Conservation (phyloP, 1,140 invertebrate species). For the Diachasmimorpha longicaudata region DNA sequence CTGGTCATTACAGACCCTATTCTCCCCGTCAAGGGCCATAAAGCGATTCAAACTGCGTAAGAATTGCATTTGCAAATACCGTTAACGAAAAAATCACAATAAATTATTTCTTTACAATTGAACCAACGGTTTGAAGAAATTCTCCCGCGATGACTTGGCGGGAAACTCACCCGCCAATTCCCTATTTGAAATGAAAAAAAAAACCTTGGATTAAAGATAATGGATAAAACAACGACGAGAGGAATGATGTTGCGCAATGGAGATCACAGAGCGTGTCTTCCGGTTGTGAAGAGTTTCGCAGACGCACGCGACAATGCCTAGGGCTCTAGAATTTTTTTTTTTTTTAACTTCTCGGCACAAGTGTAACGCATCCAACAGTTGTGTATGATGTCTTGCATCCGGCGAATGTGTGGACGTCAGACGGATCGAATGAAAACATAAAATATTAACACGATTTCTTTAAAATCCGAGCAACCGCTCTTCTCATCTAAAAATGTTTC, state of each 20-base stretch:
- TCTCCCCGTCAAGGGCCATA: no score
- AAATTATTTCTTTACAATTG: neutral
- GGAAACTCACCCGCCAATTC: slow-evolving; percentile 5
- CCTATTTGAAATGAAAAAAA: neutral
- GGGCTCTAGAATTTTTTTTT: slow-evolving; percentile 7
- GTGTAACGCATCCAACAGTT: slow-evolving; percentile 45
- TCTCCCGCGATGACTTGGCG: neutral
- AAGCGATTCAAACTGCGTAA: no score
- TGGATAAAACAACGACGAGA: slow-evolving; percentile 11
- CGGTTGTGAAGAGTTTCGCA: slow-evolving; percentile 44
- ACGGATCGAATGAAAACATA: neutral
- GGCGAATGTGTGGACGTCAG: slow-evolving; percentile 24
- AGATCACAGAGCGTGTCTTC: slow-evolving; percentile 54
- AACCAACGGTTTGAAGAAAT: neutral
- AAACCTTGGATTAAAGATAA: neutral
- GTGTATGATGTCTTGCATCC: slow-evolving; percentile 46
- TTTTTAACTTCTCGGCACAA: slow-evolving; percentile 24
- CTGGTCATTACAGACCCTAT: no score
- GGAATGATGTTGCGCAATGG: slow-evolving; percentile 34
- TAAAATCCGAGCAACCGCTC: no score
- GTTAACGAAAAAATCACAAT: neutral
- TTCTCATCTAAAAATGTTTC: no score
- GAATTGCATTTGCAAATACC: neutral
- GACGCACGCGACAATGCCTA: slow-evolving; percentile 52
- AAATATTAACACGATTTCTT: neutral